phyloP scores from a whole-genome alignment of 2,113 vertebrate genomes.

The Archocentrus centrarchus region DNA sequence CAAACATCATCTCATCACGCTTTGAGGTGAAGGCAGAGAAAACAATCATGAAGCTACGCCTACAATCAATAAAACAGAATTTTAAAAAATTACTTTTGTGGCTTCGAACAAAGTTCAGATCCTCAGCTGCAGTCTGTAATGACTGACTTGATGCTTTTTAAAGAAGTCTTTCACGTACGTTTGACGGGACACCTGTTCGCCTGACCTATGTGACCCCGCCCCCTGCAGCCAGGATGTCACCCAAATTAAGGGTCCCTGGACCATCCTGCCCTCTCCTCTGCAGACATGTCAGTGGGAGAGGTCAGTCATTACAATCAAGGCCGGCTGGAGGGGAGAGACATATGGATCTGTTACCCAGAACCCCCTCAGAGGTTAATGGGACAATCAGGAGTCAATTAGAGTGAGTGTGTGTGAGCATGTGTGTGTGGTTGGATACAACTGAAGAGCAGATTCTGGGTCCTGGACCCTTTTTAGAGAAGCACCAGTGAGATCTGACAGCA shows the following conservation, averaged over 20 bases:
- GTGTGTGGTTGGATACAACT: background rate
- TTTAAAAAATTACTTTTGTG: background rate
- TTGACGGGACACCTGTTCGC: slow-evolving; percentile 32
- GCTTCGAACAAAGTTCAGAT: background rate
- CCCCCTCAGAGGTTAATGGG: slow-evolving; percentile 86
- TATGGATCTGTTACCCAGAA: slow-evolving; percentile 68
- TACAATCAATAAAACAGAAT: background rate
- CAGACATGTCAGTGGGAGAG: slow-evolving; percentile 31
- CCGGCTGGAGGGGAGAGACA: slow-evolving; percentile 52
- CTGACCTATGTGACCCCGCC: slow-evolving; percentile 41
- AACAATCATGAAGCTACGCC: too few relatives aligned
- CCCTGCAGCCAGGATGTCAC: slow-evolving; percentile 64
- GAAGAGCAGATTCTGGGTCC: background rate
- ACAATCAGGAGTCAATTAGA: slow-evolving; percentile 88
- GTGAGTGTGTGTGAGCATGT: background rate
- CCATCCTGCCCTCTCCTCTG: slow-evolving; percentile 7
- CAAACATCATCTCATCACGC: background rate
- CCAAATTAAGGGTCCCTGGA: slow-evolving; percentile 32
- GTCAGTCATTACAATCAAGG: slow-evolving; percentile 68
- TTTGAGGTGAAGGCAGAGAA: too few relatives aligned
- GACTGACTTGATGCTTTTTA: background rate
- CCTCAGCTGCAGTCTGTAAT: background rate
- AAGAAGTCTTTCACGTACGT: background rate
- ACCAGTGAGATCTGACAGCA: background rate
- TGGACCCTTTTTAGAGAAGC: background rate